phyloP scores from a whole-genome alignment of 2,888 invertebrate species.

The Erebia aethiops region DNA sequence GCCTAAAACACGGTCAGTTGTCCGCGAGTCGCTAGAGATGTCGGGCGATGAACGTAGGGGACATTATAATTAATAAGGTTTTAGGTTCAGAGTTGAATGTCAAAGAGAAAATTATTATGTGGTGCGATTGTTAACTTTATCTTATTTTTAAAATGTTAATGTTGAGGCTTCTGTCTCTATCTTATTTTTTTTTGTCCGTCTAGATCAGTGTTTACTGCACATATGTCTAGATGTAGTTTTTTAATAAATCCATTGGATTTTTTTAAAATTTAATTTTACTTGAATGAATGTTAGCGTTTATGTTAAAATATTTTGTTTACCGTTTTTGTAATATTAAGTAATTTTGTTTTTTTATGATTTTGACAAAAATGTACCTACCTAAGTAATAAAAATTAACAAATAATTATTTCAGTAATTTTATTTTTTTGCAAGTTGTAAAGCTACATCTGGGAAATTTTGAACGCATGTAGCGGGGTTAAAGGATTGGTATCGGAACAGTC shows the following conservation, averaged over 20 bases:
- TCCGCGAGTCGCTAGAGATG: no score
- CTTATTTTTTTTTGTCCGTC: no score
- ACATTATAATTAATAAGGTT: no score
- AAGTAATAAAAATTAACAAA: conserved; percentile 34
- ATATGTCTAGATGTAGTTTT: background rate
- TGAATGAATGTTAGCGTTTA: conserved; percentile 10
- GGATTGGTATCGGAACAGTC: conserved; percentile 66
- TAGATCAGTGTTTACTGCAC: no score
- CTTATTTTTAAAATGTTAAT: no score
- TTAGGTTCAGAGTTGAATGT: no score
- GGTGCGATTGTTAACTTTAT: no score
- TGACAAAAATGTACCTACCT: conserved; percentile 11
- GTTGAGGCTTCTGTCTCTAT: no score
- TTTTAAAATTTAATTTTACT: conserved; percentile 4
- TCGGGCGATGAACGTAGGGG: no score
- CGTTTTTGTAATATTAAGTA: background rate
- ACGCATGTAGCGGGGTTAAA: conserved; percentile 69
- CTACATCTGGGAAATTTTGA: conserved; percentile 58
- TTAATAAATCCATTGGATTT: background rate
- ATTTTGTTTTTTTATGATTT: conserved; percentile 18
- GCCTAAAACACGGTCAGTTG: no score
- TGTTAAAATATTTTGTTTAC: conserved; percentile 6
- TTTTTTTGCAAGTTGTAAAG: conserved; percentile 25
- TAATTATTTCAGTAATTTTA: conserved; percentile 22
- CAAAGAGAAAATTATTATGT: no score